These are phyloP conservation scores for Hemicordylus capensis DNA, from an alignment of 2,113 vertebrate species.

Conservation along the genomic window DNA sequence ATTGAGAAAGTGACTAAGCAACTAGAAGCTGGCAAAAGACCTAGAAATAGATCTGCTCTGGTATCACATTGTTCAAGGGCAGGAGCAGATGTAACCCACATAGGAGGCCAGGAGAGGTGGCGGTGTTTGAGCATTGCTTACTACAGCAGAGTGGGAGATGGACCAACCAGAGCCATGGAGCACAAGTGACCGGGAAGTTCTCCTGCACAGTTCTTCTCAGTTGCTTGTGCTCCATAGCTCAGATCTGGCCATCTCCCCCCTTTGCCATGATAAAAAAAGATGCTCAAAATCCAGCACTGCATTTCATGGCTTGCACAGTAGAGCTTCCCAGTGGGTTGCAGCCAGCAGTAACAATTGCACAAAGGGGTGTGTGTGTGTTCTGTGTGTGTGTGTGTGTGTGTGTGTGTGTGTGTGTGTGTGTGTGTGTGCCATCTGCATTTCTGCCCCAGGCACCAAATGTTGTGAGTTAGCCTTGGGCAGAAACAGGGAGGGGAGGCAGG, in stretches of 20 bases:
- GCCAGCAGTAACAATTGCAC: too few species aligned
- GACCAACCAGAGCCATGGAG: too few species aligned
- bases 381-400: too few species aligned
- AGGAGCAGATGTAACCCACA: neutral
- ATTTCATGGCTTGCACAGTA: neutral
- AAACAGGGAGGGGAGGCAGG: accelerated
- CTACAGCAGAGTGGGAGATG: neutral
- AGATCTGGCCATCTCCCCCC: too few species aligned
- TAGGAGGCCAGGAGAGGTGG: neutral
- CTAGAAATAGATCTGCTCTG: conserved; percentile 30
- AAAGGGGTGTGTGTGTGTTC: too few species aligned
- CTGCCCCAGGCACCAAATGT: neutral
- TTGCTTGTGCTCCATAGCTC: too few species aligned
- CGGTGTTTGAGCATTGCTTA: neutral
- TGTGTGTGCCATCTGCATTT: too few species aligned
- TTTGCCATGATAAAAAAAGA: too few species aligned
- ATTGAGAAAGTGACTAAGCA: neutral
- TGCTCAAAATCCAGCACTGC: too few species aligned
- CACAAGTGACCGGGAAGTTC: neutral
- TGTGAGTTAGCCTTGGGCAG: neutral
- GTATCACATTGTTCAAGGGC: conserved; percentile 13
- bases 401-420: too few species aligned
- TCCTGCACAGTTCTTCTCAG: too few species aligned
- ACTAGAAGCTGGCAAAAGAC: conserved; percentile 15
- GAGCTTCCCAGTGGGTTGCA: neutral